Evolutionary conservation across 2,113 vertebrate species (phyloP), one percentile per base, ranked within the genome.

Genomic region (Grus americana): DNA sequence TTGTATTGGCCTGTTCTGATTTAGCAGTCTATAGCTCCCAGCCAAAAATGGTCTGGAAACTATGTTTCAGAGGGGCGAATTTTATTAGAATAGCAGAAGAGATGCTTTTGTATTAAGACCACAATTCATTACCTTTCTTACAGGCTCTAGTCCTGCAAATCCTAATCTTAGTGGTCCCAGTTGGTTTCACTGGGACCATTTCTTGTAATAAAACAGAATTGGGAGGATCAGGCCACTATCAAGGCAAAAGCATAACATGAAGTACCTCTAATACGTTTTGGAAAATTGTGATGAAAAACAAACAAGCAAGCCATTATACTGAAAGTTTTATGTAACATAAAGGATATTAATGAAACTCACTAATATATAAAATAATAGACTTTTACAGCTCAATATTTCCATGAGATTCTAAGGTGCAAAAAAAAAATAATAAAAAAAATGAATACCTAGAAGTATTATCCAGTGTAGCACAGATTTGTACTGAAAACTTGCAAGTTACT

Each of bases 401-500:
- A 96, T 95, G 95, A 98, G 78, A 98, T 85, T 96, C 85, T 97
- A 98, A 98, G 97, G 98, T 98, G 97, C 85, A 91, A 97, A 98
- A 95, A 66, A 44, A 46, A 47, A 46, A 34, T 54, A 29, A 10
- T 3, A 11, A n/a, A 44, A 66, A 34, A 34, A 12, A 4, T 10
- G 57, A 79, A 91, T 91, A 86, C 87, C 86, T 95, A 97, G 42
- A 95, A 97, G 71, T 95, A 87, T 96, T 97, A 98, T 98, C 98
- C 98, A 99, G 98, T 99, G 98, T 98, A 98, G 97, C 96, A 97
- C 88, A 94, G 95, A 97, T 95, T 93, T 97, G 98, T 98, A 98
- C 97, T 98, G 98, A 98, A 98, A 98, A 98, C 97, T 97, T 97
- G 95, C 96, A 98, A 98, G 96, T 98, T 98, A 98, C 94, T 97